Evolutionary conservation across 2,113 vertebrate genomes (phyloP).

Genomic region (Climacteris rufus): DNA sequence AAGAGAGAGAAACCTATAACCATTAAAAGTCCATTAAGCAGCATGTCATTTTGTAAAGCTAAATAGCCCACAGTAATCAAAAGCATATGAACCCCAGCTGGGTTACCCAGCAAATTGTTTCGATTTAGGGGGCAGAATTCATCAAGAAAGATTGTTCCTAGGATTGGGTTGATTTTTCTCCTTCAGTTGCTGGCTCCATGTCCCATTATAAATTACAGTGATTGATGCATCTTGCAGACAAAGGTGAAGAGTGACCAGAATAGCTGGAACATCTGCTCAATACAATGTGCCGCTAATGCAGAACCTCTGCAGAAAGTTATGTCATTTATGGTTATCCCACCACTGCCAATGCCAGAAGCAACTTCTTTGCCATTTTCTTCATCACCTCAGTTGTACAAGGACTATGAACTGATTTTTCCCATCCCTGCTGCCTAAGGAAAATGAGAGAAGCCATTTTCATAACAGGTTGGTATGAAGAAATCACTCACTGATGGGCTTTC

Average conservation of each 20-base stretch:
- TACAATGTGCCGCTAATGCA: constrained; percentile 35
- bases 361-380: not conserved
- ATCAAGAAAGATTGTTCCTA: constrained; percentile 94
- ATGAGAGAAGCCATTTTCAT: not conserved
- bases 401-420: not conserved
- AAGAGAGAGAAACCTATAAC: constrained; percentile 95
- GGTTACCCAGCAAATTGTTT: constrained; percentile 96
- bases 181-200: constrained; percentile 77
- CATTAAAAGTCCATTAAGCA: constrained; percentile 99
- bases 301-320: constrained; percentile 59
- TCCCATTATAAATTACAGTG: constrained; percentile 83
- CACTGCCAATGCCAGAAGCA: constrained; percentile 2
- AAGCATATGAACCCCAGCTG: constrained; percentile 99
- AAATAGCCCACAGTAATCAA: constrained; percentile 99
- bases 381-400: not conserved
- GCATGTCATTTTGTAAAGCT: constrained; percentile 99
- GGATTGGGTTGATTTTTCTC: constrained; percentile 87
- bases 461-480: not conserved
- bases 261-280: constrained; percentile 71
- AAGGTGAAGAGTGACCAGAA: constrained; percentile 82
- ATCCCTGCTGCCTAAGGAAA: not conserved
- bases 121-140: constrained; percentile 92
- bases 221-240: constrained; percentile 81
- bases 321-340: constrained; percentile 14
- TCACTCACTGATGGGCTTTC: not conserved